Base-by-base conservation (phyloP, 2,888 invertebrate species). In the Anticlea derivata region DNA sequence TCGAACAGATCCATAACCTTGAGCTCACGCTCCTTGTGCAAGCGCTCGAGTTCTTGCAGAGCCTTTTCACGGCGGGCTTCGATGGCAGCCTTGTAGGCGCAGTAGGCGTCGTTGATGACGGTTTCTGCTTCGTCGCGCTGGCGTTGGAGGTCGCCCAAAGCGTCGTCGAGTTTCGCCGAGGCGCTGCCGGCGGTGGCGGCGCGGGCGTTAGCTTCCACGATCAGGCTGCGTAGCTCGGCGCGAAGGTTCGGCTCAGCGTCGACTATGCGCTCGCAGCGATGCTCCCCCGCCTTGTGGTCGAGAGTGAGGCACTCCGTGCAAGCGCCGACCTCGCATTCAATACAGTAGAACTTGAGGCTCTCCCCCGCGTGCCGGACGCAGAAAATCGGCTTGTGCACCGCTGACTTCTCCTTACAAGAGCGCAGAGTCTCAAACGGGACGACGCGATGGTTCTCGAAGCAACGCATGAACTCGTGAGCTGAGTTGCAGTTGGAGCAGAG, bases 401-500 rank as follows among this genome's bases (percentile, higher is more conserved):
- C 95, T 60, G 96, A 92, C 68, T 95, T 95, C 75, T 96, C 94
- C 68, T 94, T 94, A 60, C 95, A 95, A 67, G 93, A 92, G 69
- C 95, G 94, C 76, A 97, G 92, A 65, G 97, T 97, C 70, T 97
- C 97, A 75, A 98, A 94, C 31, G 96, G 95, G 43, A 97, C 94
- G 27, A 98, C 98, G 81, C 95, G 93, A 81, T 99, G 98, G 71
- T 96, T 97, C 83, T 98, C 98, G 80, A 99, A 99, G 89, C 98
- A 98, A 63, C 97, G 93, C 98, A 98, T 98, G 76, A 96, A 98
- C 82, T 97, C 96, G 83, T 99, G 98, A 50, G 98, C 98, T 29
- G 97, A 96, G 72, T 97, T 97, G 90, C 98, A 99, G 78, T 97
- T 96, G 57, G 95, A 94, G 86, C 98, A 98, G 39, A 99, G 92